Evolutionary conservation across 2,888 invertebrate genomes (phyloP).

Genomic region (Branchellion lobata): DNA sequence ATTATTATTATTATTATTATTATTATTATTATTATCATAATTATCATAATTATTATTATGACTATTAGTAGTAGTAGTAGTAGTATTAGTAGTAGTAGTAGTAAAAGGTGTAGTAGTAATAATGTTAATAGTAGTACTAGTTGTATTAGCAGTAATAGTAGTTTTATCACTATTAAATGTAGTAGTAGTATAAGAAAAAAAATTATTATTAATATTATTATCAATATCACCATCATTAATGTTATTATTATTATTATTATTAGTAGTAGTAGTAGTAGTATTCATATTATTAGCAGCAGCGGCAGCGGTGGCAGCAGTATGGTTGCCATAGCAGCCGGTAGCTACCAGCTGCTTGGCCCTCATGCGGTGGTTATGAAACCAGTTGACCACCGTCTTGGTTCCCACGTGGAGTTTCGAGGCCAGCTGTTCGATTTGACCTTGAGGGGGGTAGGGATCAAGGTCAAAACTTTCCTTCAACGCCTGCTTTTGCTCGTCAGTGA

Average conservation of each 20-base stretch:
- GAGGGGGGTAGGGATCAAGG: slow-evolving; percentile 93
- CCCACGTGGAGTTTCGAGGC: slow-evolving; percentile 84
- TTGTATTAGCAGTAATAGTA: neutral
- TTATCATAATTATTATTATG: neutral
- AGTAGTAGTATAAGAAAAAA: neutral
- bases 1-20: neutral
- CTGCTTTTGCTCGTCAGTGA: slow-evolving; percentile 97
- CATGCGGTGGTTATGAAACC: slow-evolving; percentile 99
- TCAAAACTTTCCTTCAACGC: slow-evolving; percentile 88
- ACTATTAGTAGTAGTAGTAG: neutral
- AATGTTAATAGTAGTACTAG: neutral
- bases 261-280: no score
- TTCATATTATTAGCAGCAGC: no score
- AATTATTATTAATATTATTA: neutral
- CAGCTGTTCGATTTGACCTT: slow-evolving; percentile 90
- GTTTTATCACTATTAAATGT: neutral
- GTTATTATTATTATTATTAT: no score
- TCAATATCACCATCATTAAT: neutral
- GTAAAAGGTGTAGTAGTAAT: neutral
- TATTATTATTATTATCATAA: neutral
- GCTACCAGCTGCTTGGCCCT: no score
- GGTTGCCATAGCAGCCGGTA: no score
- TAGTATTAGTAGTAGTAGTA: neutral
- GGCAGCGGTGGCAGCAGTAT: no score
- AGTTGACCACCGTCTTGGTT: slow-evolving; percentile 94